A percentile compares a stretch with the other conserved stretches of the same genome.
These are phyloP conservation scores for Felis chaus DNA, from an alignment of 2,113 vertebrate species.

Conservation along the genomic window DNA sequence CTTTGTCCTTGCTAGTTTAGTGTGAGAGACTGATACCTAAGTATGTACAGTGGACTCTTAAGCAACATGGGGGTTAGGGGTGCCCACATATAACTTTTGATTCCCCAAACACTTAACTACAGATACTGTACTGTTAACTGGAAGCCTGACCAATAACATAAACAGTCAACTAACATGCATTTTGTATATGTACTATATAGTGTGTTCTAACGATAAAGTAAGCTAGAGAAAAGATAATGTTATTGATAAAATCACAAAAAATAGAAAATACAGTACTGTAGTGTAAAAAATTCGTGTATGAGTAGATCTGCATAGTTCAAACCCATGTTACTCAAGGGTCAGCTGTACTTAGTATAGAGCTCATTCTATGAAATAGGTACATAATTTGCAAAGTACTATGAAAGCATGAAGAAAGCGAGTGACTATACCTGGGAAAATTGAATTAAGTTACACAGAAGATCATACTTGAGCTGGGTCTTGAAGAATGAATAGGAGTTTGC, in stretches of 20 bases:
- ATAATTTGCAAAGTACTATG: background rate
- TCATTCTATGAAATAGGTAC: background rate
- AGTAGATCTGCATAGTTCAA: background rate
- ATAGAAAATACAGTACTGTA: background rate
- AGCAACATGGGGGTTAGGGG: background rate
- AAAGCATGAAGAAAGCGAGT: background rate
- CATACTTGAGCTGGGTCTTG: slow-evolving; percentile 11
- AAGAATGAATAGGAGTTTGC: slow-evolving; percentile 19
- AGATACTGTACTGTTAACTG: background rate
- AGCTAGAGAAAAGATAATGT: background rate
- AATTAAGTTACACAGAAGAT: background rate
- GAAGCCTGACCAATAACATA: background rate
- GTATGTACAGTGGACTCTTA: background rate
- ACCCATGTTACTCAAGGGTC: background rate
- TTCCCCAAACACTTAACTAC: background rate
- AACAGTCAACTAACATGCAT: background rate
- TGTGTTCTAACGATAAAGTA: background rate
- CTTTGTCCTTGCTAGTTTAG: slow-evolving; percentile 2
- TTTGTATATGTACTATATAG: background rate
- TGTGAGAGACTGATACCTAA: background rate
- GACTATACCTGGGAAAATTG: background rate
- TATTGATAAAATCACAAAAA: background rate
- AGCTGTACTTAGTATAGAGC: background rate
- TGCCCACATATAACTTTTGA: background rate
- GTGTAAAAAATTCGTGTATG: background rate